phyloP scores from a whole-genome alignment of 2,113 vertebrate species.

The Myocastor coypus region DNA sequence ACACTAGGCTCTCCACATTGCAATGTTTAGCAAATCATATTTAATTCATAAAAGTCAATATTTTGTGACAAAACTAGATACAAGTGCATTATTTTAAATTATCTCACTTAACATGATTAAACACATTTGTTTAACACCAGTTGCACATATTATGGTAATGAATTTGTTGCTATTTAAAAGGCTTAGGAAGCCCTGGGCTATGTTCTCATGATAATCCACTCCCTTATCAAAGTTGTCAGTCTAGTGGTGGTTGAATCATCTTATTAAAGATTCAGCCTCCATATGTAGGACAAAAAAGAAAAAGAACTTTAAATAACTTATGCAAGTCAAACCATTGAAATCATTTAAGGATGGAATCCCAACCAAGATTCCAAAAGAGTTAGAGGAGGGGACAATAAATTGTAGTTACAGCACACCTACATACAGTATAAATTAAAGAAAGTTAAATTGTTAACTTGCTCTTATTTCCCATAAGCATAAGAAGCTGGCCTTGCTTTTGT shows the following conservation, averaged over 20 bases:
- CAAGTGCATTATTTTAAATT: background rate
- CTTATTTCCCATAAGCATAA: background rate
- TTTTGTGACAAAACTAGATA: background rate
- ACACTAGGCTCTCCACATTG: background rate
- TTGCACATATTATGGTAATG: background rate
- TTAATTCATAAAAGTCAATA: background rate
- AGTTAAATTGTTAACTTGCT: background rate
- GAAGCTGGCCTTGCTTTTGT: background rate
- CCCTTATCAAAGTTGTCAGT: background rate
- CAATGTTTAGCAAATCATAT: conserved; percentile 4
- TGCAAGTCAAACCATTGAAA: background rate
- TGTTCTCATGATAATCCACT: background rate
- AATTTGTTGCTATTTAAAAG: background rate
- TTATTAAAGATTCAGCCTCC: background rate
- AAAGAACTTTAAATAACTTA: background rate
- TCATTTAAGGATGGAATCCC: background rate
- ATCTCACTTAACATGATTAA: conserved; percentile 23
- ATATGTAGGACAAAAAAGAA: background rate
- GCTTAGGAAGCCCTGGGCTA: background rate
- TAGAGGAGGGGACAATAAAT: background rate
- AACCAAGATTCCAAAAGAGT: background rate
- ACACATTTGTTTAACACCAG: background rate
- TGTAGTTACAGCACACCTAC: background rate
- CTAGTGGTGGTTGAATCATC: background rate
- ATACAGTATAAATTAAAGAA: background rate